Evolutionary conservation across 1,140 invertebrate species (phyloP), one percentile per base, ranked within the genome.

Genomic region (Amyelois transitella): DNA sequence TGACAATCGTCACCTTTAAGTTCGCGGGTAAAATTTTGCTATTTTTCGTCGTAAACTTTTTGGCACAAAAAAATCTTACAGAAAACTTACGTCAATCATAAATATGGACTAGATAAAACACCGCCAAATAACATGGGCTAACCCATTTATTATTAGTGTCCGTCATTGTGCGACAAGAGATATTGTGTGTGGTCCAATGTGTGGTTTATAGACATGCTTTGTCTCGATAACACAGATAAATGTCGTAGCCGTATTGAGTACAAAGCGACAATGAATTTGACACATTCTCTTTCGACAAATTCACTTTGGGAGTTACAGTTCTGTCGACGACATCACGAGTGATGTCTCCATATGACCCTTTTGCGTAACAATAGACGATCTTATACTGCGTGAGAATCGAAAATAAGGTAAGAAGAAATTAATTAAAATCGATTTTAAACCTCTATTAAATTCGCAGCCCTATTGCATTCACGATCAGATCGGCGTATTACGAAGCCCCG

Each of bases 171-270:
- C 61, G 66, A 66, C 64, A 60, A 66, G 65, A 73, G 66, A 84
- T 85, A 87, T 84, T 87, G 81, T 85, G 84, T 87, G 84, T 87
- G 84, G 84, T 86, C 84, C 81, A 79, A 80, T 84, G 75, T 67
- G 63, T 78, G 70, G 74, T 85, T 80, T 82, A 84, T 87, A 77
- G 75, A 55, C 64, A 62, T 68, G 62, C 76, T 81, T 87, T 87
- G 84, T 87, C 75, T 86, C 66, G 81, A 84, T 87, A 82, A 82
- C 82, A 78, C 67, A 80, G 84, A 87, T 86, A 86, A 86, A 87
- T 85, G 82, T 81, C 64, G 70, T 73, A 72, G 71, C 73, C 78
- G 67, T 80, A 76, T 81, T 70, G 53, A 72, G 75, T 69, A 79
- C 73, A 75, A 77, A 67, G 69, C 64, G 60, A 84, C 82, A 80